Evolutionary conservation across 1,140 invertebrate species (phyloP), one percentile per base, ranked within the genome.

Genomic region (Oscheius sp.): DNA sequence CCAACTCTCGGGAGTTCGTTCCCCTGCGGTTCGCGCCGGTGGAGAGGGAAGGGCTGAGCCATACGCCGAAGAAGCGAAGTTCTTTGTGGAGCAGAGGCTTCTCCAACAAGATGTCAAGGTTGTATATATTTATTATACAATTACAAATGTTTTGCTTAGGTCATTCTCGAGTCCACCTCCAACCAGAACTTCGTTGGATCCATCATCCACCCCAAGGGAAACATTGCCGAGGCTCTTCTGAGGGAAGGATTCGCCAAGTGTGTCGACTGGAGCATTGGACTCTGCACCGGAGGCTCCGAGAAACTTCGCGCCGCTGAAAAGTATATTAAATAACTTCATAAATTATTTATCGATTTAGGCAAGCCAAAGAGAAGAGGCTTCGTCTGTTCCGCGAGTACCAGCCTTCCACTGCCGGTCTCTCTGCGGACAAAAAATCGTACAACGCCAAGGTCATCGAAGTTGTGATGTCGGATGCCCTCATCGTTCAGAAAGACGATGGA

Each of bases 171-270:
- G 82, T 91, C 92, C 0, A 90, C 92, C 0, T 94, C 93, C 78
- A 95, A 93, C 81, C 88, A 89, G 76, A 92, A 91, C 73, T 92
- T 97, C 80, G 91, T 97, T 75, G 95, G 95, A 26, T 93, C 91
- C n/a, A 91, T 98, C 76, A 79, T 95, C 36, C 94, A 97, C 87
- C 94, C 95, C 87, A 90, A 89, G 84, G 91, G 91, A 74, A 97
- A 97, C 82, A 99, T 99, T 85, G 94, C 96, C 0, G 95, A 97
- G 84, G 88, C 91, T 49, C 86, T 99, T 45, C 84, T 99, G 61
- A 89, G 87, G 74, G 91, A 96, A 87, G 95, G 96, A 28, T 93
- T 95, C 81, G 96, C 94, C 0, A 91, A 90, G 82, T 97, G 94
- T 83, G 93, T 97, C n/a, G 95, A 98, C 84, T 97, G 94, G 94